A percentile compares a stretch with the other conserved stretches of the same genome.
phyloP scores from a whole-genome alignment of 2,113 vertebrate species.

The Labrus mixtus region DNA sequence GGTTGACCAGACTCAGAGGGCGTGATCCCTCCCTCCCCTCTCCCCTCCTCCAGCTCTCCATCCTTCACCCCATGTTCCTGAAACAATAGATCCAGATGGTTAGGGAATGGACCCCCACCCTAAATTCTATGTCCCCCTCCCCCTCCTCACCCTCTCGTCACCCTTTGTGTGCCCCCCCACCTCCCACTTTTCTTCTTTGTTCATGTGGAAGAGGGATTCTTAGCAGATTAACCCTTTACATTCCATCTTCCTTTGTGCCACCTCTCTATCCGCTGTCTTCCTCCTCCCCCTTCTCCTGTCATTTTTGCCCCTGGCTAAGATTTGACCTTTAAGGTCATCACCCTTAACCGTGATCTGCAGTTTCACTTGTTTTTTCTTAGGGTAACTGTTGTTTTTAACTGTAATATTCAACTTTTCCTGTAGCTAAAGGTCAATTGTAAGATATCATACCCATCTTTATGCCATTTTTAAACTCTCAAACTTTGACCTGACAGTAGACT shows the following conservation, averaged over 20 bases:
- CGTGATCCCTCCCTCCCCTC: conserved; percentile 54
- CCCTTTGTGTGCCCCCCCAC: conserved; percentile 72
- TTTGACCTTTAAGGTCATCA: conserved; percentile 56
- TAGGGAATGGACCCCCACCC: conserved; percentile 63
- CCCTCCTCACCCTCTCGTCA: conserved; percentile 64
- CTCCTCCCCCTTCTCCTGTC: conserved; percentile 21
- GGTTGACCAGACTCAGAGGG: conserved; percentile 72
- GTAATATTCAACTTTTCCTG: not conserved
- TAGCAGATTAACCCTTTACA: conserved; percentile 83
- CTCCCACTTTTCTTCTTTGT: conserved; percentile 79
- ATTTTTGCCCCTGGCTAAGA: conserved; percentile 57
- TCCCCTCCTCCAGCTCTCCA: conserved; percentile 33
- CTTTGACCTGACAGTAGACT: no score
- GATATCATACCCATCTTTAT: no score
- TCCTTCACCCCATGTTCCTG: conserved; percentile 63
- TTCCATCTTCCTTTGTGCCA: conserved; percentile 82
- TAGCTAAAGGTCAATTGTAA: not conserved
- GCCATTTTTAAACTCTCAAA: no score
- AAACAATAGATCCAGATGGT: conserved; percentile 85
- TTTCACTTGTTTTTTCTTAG: conserved; percentile 34
- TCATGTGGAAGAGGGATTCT: conserved; percentile 72
- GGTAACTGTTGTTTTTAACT: not conserved
- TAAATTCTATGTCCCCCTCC: conserved; percentile 21
- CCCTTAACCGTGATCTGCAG: conserved; percentile 33
- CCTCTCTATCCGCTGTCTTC: conserved; percentile 24